Percentiles rank a stretch among this genome's conserved stretches.
Conservation (phyloP, 2,888 invertebrate species). For the Helobdella robusta region DNA sequence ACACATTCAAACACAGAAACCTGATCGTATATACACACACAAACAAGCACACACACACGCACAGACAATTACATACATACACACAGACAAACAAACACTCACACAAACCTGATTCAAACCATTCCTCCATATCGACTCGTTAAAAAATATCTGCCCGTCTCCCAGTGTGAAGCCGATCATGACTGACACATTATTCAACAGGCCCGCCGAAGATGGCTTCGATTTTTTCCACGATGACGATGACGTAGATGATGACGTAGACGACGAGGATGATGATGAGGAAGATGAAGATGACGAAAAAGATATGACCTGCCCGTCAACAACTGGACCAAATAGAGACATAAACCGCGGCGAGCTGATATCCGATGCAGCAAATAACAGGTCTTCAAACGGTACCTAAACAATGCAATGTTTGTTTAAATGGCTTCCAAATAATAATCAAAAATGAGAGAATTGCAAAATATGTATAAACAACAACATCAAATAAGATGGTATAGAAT, state of each 20-base stretch:
- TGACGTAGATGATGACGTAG: background rate
- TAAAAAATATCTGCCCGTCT: conserved; percentile 16
- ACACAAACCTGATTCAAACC: conserved; percentile 17
- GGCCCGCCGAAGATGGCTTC: background rate
- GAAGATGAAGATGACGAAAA: too few relatives aligned
- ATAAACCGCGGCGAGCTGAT: background rate
- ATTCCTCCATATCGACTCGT: background rate
- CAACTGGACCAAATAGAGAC: conserved; percentile 5
- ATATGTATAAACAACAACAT: too few relatives aligned
- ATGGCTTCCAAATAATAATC: too few relatives aligned
- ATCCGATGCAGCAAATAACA: background rate
- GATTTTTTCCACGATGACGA: background rate
- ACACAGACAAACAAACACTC: conserved; percentile 6
- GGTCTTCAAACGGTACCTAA: conserved; percentile 9
- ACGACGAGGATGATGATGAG: background rate
- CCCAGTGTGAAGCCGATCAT: conserved; percentile 21
- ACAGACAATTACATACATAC: conserved; percentile 8
- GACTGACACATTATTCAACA: conserved; percentile 16
- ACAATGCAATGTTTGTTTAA: too few relatives aligned
- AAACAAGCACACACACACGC: conserved; percentile 13
- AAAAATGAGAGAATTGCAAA: too few relatives aligned
- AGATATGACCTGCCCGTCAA: conserved; percentile 9
- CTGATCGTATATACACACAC: conserved; percentile 3
- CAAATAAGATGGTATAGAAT: too few relatives aligned
- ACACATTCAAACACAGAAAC: conserved; percentile 11